Percentiles rank a stretch among this genome's conserved stretches.
phyloP scores from a whole-genome alignment of 2,888 invertebrate species.

The Volucella inflata region DNA sequence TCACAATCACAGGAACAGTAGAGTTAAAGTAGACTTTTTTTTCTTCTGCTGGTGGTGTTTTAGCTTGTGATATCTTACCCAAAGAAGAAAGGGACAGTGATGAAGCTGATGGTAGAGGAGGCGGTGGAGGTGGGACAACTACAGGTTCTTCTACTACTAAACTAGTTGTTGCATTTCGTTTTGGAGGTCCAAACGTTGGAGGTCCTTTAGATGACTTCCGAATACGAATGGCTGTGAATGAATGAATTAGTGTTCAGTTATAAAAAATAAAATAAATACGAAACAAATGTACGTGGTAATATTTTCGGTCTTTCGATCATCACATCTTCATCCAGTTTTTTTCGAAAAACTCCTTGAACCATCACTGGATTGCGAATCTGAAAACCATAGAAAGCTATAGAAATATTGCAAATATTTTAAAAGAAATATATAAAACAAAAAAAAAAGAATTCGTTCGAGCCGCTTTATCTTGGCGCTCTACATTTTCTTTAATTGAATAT shows the following conservation, averaged over 20 bases:
- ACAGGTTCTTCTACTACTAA: constrained; percentile 71
- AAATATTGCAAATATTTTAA: not conserved
- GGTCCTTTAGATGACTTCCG: constrained; percentile 72
- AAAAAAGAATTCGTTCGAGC: constrained; percentile 13
- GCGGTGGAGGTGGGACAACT: constrained; percentile 66
- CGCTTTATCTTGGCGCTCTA: constrained; percentile 41
- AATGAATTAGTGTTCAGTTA: not conserved
- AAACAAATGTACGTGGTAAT: constrained; percentile 79
- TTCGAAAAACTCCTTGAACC: constrained; percentile 81
- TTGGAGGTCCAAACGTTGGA: constrained; percentile 67
- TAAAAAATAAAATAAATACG: not conserved
- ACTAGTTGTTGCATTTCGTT: constrained; percentile 55
- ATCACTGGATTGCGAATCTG: constrained; percentile 80
- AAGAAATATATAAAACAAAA: constrained; percentile 4
- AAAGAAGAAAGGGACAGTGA: constrained; percentile 39
- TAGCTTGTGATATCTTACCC: constrained; percentile 47
- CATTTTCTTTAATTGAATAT: constrained; percentile 60
- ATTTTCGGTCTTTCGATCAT: constrained; percentile 79
- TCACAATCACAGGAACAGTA: constrained; percentile 34
- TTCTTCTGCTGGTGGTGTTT: constrained; percentile 31
- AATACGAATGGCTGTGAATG: constrained; percentile 77
- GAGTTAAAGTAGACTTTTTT: constrained; percentile 43
- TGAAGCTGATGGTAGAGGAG: constrained; percentile 69
- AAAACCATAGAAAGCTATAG: constrained; percentile 52
- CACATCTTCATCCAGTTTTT: constrained; percentile 80